phyloP scores from a whole-genome alignment of 2,113 vertebrate genomes.

The Cyrtonyx montezumae region DNA sequence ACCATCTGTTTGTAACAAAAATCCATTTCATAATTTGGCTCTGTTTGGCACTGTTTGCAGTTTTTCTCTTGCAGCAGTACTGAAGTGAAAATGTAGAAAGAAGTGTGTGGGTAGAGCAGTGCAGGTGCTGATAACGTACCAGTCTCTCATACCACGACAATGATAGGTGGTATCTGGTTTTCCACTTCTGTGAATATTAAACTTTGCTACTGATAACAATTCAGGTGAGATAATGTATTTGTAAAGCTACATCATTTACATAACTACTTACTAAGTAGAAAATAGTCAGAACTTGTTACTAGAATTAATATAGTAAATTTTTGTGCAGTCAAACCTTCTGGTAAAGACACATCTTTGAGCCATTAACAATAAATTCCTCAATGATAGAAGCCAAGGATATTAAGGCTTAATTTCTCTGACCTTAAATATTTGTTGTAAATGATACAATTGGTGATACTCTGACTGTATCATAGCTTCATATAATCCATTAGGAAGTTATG shows the following conservation, averaged over 20 bases:
- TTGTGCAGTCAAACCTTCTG: neutral
- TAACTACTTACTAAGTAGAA: neutral
- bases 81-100: neutral
- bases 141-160: neutral
- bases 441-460: neutral
- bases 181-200: neutral
- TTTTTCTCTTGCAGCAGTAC: neutral
- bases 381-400: neutral
- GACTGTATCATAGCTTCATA: neutral
- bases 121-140: neutral
- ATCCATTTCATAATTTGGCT: neutral
- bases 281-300: neutral
- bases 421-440: neutral
- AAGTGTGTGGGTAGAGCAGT: neutral
- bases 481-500: neutral
- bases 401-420: neutral
- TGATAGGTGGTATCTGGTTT: neutral
- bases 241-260: neutral
- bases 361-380: neutral
- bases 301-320: neutral
- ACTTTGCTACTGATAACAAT: neutral
- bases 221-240: neutral
- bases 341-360: neutral
- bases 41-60: neutral
- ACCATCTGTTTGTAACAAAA: slow-evolving; percentile 28